phyloP scores from a whole-genome alignment of 2,113 vertebrate genomes.

The Oncorhynchus clarkii region DNA sequence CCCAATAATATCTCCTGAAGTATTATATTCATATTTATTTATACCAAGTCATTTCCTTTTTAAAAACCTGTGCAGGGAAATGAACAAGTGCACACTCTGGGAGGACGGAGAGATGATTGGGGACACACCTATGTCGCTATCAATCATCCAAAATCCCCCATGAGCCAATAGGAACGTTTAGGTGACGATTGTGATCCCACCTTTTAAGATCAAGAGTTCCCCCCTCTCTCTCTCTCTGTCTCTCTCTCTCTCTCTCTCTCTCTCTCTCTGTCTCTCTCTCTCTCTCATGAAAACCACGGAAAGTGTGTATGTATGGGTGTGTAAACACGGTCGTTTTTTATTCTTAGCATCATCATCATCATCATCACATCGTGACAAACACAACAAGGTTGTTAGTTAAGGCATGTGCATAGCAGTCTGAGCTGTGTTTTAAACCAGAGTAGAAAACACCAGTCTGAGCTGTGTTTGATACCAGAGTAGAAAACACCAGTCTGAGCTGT shows the following conservation, averaged over 20 bases:
- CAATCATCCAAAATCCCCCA: no score
- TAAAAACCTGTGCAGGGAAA: no score
- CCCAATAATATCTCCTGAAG: no score
- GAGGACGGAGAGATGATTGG: no score
- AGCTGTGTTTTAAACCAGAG: constrained; percentile 57
- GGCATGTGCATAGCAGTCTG: constrained; percentile 55
- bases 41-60: no score
- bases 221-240: background rate
- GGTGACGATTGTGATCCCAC: no score
- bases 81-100: no score
- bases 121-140: no score
- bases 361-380: constrained; percentile 37
- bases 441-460: constrained; percentile 42
- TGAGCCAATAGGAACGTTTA: no score
- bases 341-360: constrained; percentile 36
- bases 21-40: no score
- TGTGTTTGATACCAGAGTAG: constrained; percentile 58
- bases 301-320: constrained; percentile 22
- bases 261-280: background rate
- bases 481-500: constrained; percentile 41
- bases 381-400: constrained; percentile 54
- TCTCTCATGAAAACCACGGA: constrained; percentile 1
- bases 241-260: background rate
- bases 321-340: constrained; percentile 42
- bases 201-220: no score